Conservation (phyloP, 2,797 vertebrate genomes). For the Mormyrops boulengeri region DNA sequence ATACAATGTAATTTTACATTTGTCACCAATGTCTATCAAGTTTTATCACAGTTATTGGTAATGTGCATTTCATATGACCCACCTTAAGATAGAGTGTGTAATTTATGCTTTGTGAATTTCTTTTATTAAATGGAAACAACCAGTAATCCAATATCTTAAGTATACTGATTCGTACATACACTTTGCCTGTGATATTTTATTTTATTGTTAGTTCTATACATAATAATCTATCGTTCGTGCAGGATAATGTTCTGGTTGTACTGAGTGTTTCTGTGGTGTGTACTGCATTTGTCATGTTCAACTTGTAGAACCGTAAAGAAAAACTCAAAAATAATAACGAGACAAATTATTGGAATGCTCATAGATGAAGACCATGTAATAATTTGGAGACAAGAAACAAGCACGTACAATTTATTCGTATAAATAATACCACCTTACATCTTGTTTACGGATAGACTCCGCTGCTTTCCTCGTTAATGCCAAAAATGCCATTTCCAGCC, state of each 20-base stretch:
- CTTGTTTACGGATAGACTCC: slow-evolving; percentile 11
- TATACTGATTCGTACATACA: background rate
- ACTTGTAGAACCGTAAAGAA: background rate
- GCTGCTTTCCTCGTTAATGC: slow-evolving; percentile 11
- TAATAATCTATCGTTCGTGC: background rate
- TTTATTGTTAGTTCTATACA: background rate
- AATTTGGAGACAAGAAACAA: background rate
- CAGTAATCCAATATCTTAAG: background rate
- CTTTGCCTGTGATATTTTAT: background rate
- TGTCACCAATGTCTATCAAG: background rate
- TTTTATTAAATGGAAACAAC: background rate
- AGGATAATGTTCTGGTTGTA: background rate
- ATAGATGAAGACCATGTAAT: background rate
- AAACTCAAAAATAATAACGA: background rate
- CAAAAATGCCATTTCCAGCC: background rate
- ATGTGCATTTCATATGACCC: background rate
- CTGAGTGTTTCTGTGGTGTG: background rate
- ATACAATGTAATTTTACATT: background rate
- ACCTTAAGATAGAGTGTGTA: background rate
- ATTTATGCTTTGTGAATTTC: background rate
- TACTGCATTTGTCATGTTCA: background rate
- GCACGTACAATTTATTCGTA: slow-evolving; percentile 4
- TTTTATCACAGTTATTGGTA: background rate
- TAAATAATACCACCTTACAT: background rate
- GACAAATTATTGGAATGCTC: background rate